phyloP scores from a whole-genome alignment of 2,888 invertebrate genomes.

The Acrobasis suavella region DNA sequence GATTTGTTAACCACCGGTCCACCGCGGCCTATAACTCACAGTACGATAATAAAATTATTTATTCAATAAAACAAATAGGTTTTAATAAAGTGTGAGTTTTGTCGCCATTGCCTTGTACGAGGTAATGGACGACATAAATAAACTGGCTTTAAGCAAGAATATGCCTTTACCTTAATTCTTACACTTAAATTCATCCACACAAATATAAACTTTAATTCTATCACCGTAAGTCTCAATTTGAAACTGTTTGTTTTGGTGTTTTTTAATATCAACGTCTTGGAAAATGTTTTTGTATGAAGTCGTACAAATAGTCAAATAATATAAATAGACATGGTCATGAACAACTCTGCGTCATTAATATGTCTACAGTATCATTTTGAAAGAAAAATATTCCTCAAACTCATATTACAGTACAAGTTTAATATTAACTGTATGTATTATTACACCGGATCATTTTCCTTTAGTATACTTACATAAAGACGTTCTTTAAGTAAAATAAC shows the following conservation, averaged over 20 bases:
- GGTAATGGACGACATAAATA: conserved; percentile 65
- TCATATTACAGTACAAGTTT: too few species aligned
- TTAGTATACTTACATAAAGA: too few species aligned
- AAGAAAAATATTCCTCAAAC: not conserved
- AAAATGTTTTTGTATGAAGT: conserved; percentile 16
- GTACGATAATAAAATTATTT: conserved; percentile 63
- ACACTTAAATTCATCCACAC: not conserved
- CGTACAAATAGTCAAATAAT: conserved; percentile 15
- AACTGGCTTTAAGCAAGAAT: conserved; percentile 30
- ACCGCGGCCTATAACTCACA: conserved; percentile 31
- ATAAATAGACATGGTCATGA: conserved; percentile 15
- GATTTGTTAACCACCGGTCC: conserved; percentile 45
- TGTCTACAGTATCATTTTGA: conserved; percentile 12
- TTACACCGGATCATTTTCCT: too few species aligned
- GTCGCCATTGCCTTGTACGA: conserved; percentile 63
- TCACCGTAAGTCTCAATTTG: not conserved
- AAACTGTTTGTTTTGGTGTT: not conserved
- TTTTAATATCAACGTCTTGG: conserved; percentile 1
- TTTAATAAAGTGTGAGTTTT: conserved; percentile 73
- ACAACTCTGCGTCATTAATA: conserved; percentile 18
- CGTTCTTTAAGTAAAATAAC: too few species aligned
- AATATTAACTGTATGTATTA: too few species aligned
- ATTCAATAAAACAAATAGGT: conserved; percentile 74
- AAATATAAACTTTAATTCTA: conserved; percentile 11
- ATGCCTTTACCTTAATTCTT: conserved; percentile 6